Evolutionary conservation across 2,113 vertebrate species (phyloP).

Genomic region (Drymodes brunneopygia): DNA sequence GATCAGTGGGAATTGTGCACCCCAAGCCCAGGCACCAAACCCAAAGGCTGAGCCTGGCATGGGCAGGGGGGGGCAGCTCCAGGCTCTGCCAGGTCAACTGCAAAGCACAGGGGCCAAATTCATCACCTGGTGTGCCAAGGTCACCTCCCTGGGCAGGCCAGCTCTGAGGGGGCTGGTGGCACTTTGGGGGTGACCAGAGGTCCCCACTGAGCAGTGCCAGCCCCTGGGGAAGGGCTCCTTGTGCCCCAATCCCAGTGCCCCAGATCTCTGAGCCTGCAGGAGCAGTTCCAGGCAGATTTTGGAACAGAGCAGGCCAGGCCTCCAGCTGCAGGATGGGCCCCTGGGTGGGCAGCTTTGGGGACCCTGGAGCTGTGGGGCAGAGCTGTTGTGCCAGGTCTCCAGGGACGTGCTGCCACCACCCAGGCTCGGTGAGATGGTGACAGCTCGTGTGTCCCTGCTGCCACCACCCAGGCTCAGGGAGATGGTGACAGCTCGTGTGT

Average conservation of each 20-base stretch:
- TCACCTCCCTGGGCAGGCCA: neutral
- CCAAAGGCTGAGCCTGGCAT: neutral
- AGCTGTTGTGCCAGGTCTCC: neutral
- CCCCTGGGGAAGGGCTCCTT: neutral
- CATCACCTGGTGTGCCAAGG: neutral
- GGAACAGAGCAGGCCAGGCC: neutral
- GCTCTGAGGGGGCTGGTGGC: neutral
- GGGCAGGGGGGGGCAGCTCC: neutral
- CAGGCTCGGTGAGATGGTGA: neutral
- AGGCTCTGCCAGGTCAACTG: neutral
- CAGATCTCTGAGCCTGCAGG: neutral
- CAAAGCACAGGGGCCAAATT: neutral
- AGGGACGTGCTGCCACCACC: neutral
- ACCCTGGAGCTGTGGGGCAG: neutral
- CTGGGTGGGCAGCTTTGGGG: neutral
- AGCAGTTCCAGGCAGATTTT: neutral
- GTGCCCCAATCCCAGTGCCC: fast-evolving
- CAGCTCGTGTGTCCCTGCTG: neutral
- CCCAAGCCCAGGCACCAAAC: neutral
- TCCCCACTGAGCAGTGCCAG: fast-evolving
- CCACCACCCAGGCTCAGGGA: no score
- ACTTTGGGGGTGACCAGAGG: neutral
- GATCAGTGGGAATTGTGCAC: neutral
- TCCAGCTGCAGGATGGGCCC: neutral
- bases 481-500: neutral